These are phyloP conservation scores for Gephyroberyx darwinii DNA, from an alignment of 2,797 vertebrate species.

Conservation along the genomic window DNA sequence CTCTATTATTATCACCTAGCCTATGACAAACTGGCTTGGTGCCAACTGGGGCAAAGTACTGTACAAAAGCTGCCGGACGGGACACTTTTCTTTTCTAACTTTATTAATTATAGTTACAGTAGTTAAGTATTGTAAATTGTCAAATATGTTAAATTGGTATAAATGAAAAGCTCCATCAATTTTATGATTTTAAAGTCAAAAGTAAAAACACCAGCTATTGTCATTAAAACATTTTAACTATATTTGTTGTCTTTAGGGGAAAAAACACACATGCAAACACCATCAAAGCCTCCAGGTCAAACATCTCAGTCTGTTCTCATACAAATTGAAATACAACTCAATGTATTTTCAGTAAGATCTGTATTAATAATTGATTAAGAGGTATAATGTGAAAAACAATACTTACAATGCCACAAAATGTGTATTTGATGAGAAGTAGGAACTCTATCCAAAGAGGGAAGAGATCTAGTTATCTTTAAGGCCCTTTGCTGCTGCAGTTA, in stretches of 20 bases:
- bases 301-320: neutral
- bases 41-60: conserved; percentile 57
- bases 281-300: neutral
- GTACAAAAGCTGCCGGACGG: neutral
- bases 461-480: conserved; percentile 49
- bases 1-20: conserved; percentile 69
- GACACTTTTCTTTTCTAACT: neutral
- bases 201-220: neutral
- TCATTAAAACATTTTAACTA: neutral
- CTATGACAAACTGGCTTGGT: conserved; percentile 30
- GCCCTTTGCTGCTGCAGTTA: conserved; percentile 49
- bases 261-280: neutral
- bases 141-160: neutral
- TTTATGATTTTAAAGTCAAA: neutral
- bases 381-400: conserved; percentile 9
- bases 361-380: neutral
- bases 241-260: neutral
- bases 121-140: neutral
- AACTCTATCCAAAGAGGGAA: conserved; percentile 23
- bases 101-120: neutral
- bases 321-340: neutral
- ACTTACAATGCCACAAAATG: conserved; percentile 65
- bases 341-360: neutral
- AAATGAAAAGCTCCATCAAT: neutral
- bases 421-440: conserved; percentile 20